Evolutionary conservation across 2,888 invertebrate genomes (phyloP).

Genomic region (Diogma glabrata): DNA sequence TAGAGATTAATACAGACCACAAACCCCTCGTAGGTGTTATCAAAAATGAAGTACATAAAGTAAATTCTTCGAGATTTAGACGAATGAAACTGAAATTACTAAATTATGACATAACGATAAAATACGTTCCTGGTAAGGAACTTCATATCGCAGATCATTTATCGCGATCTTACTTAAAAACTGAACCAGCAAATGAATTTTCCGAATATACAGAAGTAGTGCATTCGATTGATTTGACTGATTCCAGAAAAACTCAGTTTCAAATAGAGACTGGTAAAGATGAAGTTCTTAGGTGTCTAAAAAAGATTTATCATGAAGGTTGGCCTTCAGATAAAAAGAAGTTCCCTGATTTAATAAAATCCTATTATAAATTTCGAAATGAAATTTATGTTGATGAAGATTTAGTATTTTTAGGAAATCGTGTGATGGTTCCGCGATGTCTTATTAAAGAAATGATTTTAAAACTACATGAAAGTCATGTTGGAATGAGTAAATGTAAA

Average conservation of each 20-base stretch:
- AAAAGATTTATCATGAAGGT: neutral
- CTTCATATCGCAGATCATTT: neutral
- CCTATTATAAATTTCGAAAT: neutral
- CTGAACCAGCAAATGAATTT: no score
- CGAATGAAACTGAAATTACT: neutral
- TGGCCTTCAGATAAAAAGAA: neutral
- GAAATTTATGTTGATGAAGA: neutral
- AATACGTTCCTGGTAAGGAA: neutral
- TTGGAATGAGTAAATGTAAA: neutral
- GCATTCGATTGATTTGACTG: neutral
- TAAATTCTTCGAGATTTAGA: neutral
- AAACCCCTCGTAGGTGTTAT: slow-evolving; percentile 24
- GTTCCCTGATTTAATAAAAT: neutral
- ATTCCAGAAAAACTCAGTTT: no score
- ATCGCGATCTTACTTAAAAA: neutral
- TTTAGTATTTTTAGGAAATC: neutral
- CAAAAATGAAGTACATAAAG: neutral
- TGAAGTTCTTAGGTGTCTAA: no score
- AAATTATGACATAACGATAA: neutral
- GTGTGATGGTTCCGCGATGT: neutral
- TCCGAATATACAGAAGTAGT: neutral
- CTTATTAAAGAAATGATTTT: neutral
- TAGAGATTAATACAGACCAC: slow-evolving; percentile 16
- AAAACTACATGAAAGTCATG: neutral
- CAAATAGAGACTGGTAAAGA: no score